Conservation (phyloP, 2,888 invertebrate species). For the Syritta pipiens region DNA sequence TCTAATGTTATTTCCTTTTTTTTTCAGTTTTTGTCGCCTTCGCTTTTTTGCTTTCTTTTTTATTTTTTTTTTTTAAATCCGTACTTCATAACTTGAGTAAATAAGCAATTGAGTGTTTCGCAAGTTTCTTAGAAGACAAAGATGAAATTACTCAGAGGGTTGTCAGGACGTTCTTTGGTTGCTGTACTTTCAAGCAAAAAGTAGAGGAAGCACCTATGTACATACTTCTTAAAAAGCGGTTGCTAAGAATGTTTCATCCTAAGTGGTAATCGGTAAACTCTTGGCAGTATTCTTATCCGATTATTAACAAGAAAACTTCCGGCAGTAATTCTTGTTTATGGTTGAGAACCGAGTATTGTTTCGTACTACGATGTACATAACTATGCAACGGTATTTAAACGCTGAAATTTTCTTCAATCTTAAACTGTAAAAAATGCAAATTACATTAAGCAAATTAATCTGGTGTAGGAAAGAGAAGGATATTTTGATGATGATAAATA, state of each 20-base stretch:
- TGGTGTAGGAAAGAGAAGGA: no score
- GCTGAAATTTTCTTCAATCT: no score
- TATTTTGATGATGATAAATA: no score
- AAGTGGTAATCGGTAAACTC: conserved; percentile 17
- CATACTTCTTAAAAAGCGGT: conserved; percentile 4
- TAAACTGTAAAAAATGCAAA: no score
- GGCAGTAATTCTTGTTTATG: not conserved
- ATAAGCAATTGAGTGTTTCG: conserved; percentile 50
- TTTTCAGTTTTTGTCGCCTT: conserved; percentile 24
- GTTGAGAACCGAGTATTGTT: not conserved
- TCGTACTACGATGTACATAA: not conserved
- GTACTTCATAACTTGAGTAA: conserved; percentile 52
- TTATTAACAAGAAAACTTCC: conserved; percentile 11
- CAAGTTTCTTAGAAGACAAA: conserved; percentile 37
- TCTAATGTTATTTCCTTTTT: conserved; percentile 62
- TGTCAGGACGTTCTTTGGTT: conserved; percentile 29
- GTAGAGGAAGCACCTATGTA: not conserved
- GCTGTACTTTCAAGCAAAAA: conserved; percentile 15
- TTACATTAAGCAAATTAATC: no score
- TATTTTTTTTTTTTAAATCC: conserved; percentile 18
- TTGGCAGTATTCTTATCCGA: conserved; percentile 2
- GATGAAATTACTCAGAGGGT: conserved; percentile 39
- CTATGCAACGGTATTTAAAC: no score
- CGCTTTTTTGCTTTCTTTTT: conserved; percentile 7
- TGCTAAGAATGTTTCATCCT: conserved; percentile 21